Base-by-base conservation (phyloP, 2,113 vertebrate species). In the Gopherus evgoodei region DNA sequence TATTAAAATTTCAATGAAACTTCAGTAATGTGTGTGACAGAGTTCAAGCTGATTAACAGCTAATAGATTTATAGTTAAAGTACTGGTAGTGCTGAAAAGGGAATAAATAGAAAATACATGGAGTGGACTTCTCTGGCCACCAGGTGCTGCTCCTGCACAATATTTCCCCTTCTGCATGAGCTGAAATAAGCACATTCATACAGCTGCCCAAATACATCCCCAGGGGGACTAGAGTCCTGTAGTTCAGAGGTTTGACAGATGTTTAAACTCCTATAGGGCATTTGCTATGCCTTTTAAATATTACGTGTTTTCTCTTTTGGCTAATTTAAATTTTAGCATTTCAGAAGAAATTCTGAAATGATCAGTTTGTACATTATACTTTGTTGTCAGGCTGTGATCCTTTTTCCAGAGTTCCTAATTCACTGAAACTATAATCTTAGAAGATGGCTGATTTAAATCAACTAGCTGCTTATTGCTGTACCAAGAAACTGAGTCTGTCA, bases 11-110 rank as follows among this genome's bases (percentile, higher is more conserved):
- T 91, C 14, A 31, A 7, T 82, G 42, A 91, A 82, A 27, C 80
- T 22, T n/a, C 84, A 31, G 82, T 88, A 88, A 81, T 86, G 44
- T 8, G 19, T 35, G 0, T 14, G 42, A 59, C 49, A 38, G 2
- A 22, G 91, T 95, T 93, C 1, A 84, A 82, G 79, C 87, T 69
- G 81, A 11, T 83, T 54, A 6, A 3, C n/a, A n/a, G n/a, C n/a
- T n/a, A n/a, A n/a, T n/a, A n/a, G n/a, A n/a, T n/a, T n/a, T n/a
- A n/a, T n/a, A n/a, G n/a, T 49, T 89, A 35, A 24, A 24, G 11
- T 88, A 94, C 7, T 62, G 94, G 91, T 84, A 57, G 10, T 90
- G 35, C 87, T 88, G 87, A 42, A 90, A 94, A 93, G 88, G 49
- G 84, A 86, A 86, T 76, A 6, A 31, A 2, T 83, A 47, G 86